Base-by-base conservation (phyloP, 2,797 vertebrate species). In the Phalloptychus januarius region DNA sequence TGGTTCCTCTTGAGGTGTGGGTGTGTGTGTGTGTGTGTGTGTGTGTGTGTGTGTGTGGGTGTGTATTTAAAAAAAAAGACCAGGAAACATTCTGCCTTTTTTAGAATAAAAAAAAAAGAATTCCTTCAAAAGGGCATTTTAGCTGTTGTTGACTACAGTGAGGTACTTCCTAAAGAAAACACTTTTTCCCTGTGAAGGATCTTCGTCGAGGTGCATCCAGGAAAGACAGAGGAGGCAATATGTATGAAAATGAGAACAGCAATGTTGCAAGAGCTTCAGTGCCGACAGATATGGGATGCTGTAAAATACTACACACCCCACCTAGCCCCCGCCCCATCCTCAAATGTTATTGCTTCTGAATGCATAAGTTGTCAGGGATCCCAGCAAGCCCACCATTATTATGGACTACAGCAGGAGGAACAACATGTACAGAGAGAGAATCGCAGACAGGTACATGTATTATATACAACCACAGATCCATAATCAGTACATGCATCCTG, bases 201-300 rank as follows among this genome's bases (percentile, higher is more conserved):
- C 81, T 88, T 76, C 58, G 84, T 81, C 45, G 82, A 92, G 82
- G 83, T 85, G 84, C 84, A 87, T 86, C 89, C 88, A 85, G 86
- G 88, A 83, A 88, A 90, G 86, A 92, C 89, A 89, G 87, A 93
- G 79, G 88, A 92, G 92, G 89, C 92, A 91, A 92, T 93, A 90
- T 93, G 91, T 92, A 93, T 93, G 93, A 93, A 93, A 93, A 93
- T 92, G 89, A 92, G 90, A 88, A 61, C 79, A 80, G 86, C 86
- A 75, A 88, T 85, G 84, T 91, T 90, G 85, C 84, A 81, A 56
- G 31, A 65, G 80, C 79, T 83, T 87, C 84, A 75, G 81, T 79
- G 82, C 78, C 76, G 82, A 87, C 86, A 82, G 79, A 85, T 78
- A 86, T 36, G 56, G 78, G 76, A 81, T 84, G 88, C 56, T 86